These are phyloP conservation scores for Netelia fuscicornis DNA, from an alignment of 2,888 invertebrate genomes.

Conservation along the genomic window DNA sequence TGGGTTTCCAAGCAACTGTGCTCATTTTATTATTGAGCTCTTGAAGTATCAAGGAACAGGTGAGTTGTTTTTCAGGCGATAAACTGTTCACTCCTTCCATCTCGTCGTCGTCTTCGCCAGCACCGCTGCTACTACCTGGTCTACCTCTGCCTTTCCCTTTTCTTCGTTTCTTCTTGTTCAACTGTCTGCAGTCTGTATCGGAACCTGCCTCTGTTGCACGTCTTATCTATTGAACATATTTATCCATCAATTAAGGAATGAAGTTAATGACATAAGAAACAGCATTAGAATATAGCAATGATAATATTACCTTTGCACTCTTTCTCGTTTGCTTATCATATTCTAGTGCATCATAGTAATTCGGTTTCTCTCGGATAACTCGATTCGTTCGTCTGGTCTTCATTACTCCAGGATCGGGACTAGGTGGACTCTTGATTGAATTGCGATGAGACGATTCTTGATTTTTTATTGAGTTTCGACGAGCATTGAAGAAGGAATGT, in stretches of 20 bases:
- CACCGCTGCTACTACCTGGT: conserved; percentile 84
- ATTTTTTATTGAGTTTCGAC: conserved; percentile 85
- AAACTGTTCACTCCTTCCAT: conserved; percentile 86
- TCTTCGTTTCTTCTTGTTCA: conserved; percentile 83
- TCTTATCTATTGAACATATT: conserved; percentile 75
- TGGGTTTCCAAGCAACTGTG: conserved; percentile 90
- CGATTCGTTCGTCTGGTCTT: conserved; percentile 89
- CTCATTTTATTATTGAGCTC: conserved; percentile 93
- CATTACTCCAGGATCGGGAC: conserved; percentile 83
- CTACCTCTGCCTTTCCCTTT: conserved; percentile 83
- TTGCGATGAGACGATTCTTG: conserved; percentile 85
- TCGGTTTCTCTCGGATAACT: conserved; percentile 91
- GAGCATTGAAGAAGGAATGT: conserved; percentile 91
- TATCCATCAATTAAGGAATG: conserved; percentile 15
- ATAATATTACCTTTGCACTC: conserved; percentile 83
- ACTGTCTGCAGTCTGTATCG: conserved; percentile 82
- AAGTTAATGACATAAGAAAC: too few relatives aligned
- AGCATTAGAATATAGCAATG: too few relatives aligned
- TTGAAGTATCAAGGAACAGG: conserved; percentile 90
- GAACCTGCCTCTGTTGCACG: conserved; percentile 81
- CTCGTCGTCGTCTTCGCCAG: conserved; percentile 86
- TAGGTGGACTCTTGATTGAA: conserved; percentile 83
- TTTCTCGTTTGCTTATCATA: conserved; percentile 91
- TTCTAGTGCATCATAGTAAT: conserved; percentile 93
- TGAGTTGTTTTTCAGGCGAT: conserved; percentile 89